A percentile compares a stretch with the other conserved stretches of the same genome.
Conservation (phyloP, 2,797 vertebrate species). For the Stomatorhinus walkeri region DNA sequence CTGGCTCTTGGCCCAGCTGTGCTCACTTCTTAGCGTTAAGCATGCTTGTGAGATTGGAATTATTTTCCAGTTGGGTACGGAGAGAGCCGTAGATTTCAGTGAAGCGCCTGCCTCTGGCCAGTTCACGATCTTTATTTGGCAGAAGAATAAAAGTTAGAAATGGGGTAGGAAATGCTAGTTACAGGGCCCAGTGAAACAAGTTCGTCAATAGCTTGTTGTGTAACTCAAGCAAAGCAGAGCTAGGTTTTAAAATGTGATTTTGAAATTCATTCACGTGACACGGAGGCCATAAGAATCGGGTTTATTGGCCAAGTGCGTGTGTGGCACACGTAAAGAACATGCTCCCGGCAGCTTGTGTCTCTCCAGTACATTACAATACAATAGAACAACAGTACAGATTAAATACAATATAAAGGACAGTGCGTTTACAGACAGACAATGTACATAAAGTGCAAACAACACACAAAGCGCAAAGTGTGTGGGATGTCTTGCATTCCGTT, state of each 20-base stretch:
- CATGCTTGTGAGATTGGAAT: neutral
- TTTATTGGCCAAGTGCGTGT: neutral
- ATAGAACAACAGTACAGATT: neutral
- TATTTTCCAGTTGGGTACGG: neutral
- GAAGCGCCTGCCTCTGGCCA: neutral
- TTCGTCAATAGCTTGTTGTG: constrained; percentile 1
- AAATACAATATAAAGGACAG: neutral
- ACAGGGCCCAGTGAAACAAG: neutral
- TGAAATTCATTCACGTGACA: constrained; percentile 18
- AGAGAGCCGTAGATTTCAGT: neutral
- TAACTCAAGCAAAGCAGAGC: constrained; percentile 15
- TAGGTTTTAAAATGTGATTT: neutral
- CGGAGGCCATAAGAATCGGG: neutral
- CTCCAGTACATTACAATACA: neutral
- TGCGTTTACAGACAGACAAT: neutral
- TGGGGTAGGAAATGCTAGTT: neutral
- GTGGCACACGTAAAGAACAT: neutral
- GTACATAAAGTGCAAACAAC: neutral
- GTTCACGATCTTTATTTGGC: neutral
- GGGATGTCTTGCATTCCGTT: neutral
- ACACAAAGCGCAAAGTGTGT: neutral
- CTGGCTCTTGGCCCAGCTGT: neutral
- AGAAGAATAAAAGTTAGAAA: neutral
- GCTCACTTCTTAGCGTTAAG: neutral
- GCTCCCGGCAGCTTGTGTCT: neutral